Evolutionary conservation across 2,113 vertebrate species (phyloP), one percentile per base, ranked within the genome.

Genomic region (Callorhinus ursinus): DNA sequence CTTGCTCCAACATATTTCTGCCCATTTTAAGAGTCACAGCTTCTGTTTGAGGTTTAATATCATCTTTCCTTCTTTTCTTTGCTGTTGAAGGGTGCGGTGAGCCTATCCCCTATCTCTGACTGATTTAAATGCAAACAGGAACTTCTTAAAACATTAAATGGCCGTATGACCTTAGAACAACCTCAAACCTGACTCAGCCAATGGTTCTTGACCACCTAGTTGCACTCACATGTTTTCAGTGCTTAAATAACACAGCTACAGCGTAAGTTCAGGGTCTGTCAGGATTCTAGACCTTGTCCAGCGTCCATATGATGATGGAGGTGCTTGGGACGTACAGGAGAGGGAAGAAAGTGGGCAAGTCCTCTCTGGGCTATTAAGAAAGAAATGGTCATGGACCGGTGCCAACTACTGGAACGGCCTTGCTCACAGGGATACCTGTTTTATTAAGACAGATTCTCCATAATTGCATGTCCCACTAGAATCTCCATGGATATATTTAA

Each of bases 231-330:
- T 2, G 9, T 79, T 90, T 95, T 97, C 74, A 65, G 28, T 84
- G 55, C 53, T 84, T 96, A 83, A 59, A 53, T 87, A 83, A 90
- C 82, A 93, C 7, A 84, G 11, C n/a, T 42, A 42, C 55, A 88
- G 16, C 4, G 0, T 76, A 67, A 83, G 22, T 21, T 31, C 53
- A 59, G 65, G 36, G 15, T 71, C 46, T 36, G 2, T 18, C 11
- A 13, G 42, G 49, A 93, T 76, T 77, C n/a, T 39, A 69, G 67
- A 80, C 21, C 7, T 36, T 1, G 59, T 51, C 22, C 4, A 8
- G 21, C 5, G 9, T 74, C 53, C 22, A 4, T 10, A 33, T 9
- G 26, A 72, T 36, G 12, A 39, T 10, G 21, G 65, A 28, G 33
- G 13, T 24, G 36, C 18, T 12, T 1, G 10, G 19, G 28, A 39